Evolutionary conservation across 1,140 invertebrate genomes (phyloP).

Genomic region (Caenorhabditis briggsae): DNA sequence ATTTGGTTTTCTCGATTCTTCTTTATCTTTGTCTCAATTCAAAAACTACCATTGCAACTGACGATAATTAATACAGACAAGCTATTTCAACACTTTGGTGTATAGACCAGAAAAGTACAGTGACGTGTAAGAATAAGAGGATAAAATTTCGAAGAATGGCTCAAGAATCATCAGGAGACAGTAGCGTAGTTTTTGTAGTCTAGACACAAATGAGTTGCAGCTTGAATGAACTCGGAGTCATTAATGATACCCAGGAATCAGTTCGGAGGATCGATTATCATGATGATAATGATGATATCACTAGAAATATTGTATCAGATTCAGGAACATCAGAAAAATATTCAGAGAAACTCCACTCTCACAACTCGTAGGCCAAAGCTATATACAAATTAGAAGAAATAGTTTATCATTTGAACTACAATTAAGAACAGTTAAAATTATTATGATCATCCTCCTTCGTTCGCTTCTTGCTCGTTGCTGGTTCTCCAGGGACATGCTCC

Average conservation of each 20-base stretch:
- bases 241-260: background rate
- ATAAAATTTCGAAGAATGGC: no score
- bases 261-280: background rate
- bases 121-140: background rate
- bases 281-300: constrained; percentile 1
- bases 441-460: no score
- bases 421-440: no score
- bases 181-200: constrained; percentile 1
- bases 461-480: no score
- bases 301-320: background rate
- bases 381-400: no score
- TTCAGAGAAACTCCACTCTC: no score
- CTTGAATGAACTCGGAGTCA: background rate
- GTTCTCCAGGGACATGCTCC: no score
- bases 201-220: background rate
- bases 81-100: background rate
- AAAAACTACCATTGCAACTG: constrained; percentile 16
- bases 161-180: no score
- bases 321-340: no score
- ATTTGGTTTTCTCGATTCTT: background rate
- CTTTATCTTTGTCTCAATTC: background rate
- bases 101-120: background rate
- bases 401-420: no score
- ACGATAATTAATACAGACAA: constrained; percentile 29
- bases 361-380: no score